Evolutionary conservation across 2,113 vertebrate genomes (phyloP).

Genomic region (Seriola aureovittata): DNA sequence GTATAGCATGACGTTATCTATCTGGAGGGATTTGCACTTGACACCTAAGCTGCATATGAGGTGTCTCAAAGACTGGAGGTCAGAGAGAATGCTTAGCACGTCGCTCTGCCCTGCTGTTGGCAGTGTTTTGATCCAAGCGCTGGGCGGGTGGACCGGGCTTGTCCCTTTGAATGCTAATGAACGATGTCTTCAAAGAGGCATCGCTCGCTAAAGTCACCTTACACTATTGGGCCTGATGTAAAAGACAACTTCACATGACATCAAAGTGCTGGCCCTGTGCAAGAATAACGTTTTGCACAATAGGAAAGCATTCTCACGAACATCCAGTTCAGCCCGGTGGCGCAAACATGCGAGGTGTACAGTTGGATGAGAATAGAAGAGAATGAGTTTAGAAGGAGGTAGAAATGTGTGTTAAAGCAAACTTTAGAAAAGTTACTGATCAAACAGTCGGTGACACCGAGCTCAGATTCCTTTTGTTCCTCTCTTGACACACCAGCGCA

Average conservation of each 20-base stretch:
- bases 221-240: constrained; percentile 46
- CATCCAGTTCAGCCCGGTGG: neutral
- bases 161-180: constrained; percentile 75
- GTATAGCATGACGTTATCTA: constrained; percentile 62
- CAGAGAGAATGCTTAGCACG: constrained; percentile 54
- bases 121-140: constrained; percentile 64
- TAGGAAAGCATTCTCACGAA: neutral
- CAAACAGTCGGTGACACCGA: neutral
- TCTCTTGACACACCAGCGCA: neutral
- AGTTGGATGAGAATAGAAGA: neutral
- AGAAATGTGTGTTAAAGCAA: neutral
- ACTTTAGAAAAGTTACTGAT: neutral
- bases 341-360: neutral
- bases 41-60: constrained; percentile 67
- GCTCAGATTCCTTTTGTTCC: constrained; percentile 2
- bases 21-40: constrained; percentile 70
- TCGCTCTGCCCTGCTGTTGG: constrained; percentile 51
- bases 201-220: constrained; percentile 65
- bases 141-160: constrained; percentile 11
- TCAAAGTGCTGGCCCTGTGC: constrained; percentile 32
- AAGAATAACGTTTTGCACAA: constrained; percentile 16
- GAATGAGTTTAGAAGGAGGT: neutral
- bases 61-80: constrained; percentile 57
- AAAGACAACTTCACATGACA: constrained; percentile 19
- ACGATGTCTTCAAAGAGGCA: constrained; percentile 61